Percentiles rank a stretch among this genome's conserved stretches.
Evolutionary conservation across 2,888 invertebrate genomes (phyloP).

Genomic region (Drosophila pegasa): DNA sequence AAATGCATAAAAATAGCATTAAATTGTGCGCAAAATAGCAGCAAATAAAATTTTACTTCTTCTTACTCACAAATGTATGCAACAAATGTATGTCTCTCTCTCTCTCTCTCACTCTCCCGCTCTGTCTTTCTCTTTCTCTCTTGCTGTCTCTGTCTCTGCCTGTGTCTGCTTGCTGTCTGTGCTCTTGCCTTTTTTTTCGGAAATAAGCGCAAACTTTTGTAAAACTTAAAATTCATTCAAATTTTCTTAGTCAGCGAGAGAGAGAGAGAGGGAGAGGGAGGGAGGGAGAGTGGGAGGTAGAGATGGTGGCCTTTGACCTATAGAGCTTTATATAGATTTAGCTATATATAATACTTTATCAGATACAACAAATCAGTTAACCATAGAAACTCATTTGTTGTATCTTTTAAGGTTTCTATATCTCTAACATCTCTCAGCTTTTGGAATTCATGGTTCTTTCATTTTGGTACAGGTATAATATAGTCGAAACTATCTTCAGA

Average conservation of each 20-base stretch:
- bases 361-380: too few relatives aligned
- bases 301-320: background rate
- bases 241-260: background rate
- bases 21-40: conserved; percentile 76
- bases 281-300: background rate
- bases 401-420: too few relatives aligned
- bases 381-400: too few relatives aligned
- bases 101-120: background rate
- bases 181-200: conserved; percentile 32
- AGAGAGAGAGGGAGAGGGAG: background rate
- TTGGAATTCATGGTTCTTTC: too few relatives aligned
- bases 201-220: conserved; percentile 47
- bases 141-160: conserved; percentile 4
- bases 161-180: conserved; percentile 28
- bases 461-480: too few relatives aligned
- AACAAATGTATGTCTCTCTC: conserved; percentile 52
- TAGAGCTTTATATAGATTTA: background rate
- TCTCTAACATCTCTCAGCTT: too few relatives aligned
- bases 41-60: conserved; percentile 67
- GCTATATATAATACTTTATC: background rate
- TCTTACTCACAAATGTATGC: conserved; percentile 65
- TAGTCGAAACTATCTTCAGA: too few relatives aligned
- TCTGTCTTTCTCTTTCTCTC: too few relatives aligned
- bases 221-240: conserved; percentile 32
- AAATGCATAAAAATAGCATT: conserved; percentile 78